These are phyloP conservation scores for Nomada hirtipes DNA, from an alignment of 2,888 invertebrate species.

Conservation along the genomic window DNA sequence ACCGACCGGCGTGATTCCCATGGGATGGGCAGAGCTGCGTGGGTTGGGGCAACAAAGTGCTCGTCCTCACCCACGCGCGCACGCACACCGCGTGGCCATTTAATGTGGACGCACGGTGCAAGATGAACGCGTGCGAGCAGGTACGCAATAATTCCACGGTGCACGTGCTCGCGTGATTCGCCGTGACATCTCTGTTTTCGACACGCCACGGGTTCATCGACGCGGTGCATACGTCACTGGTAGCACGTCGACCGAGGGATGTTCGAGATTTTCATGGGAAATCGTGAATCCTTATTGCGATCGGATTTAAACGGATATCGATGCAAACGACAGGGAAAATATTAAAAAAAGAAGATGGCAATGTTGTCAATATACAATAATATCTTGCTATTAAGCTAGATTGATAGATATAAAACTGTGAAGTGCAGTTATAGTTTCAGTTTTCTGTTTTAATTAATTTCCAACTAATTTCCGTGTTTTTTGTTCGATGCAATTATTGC, in stretches of 20 bases:
- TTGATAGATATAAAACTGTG: too few relatives aligned
- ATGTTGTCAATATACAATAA: too few relatives aligned
- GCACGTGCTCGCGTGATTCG: slow-evolving; percentile 62
- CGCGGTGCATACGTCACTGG: neutral
- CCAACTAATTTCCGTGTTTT: too few relatives aligned
- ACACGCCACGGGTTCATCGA: slow-evolving; percentile 35
- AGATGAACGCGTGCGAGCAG: slow-evolving; percentile 61
- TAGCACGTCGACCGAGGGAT: neutral
- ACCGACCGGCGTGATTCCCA: slow-evolving; percentile 29
- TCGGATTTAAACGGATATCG: too few relatives aligned
- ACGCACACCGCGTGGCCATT: slow-evolving; percentile 29
- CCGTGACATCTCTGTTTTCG: slow-evolving; percentile 50
- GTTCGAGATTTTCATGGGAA: neutral
- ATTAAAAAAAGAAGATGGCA: too few relatives aligned
- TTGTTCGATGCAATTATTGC: too few relatives aligned
- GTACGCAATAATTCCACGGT: slow-evolving; percentile 62
- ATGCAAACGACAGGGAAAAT: too few relatives aligned
- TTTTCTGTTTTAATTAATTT: too few relatives aligned
- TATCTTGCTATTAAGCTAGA: too few relatives aligned
- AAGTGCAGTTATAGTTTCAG: too few relatives aligned
- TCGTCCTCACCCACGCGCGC: slow-evolving; percentile 49
- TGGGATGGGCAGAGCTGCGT: slow-evolving; percentile 51
- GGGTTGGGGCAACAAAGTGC: slow-evolving; percentile 54
- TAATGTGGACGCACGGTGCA: slow-evolving; percentile 51
- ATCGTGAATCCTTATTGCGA: too few relatives aligned